Percentiles rank a stretch among this genome's conserved stretches.
phyloP scores from a whole-genome alignment of 2,113 vertebrate species.

The Nibea albiflora region DNA sequence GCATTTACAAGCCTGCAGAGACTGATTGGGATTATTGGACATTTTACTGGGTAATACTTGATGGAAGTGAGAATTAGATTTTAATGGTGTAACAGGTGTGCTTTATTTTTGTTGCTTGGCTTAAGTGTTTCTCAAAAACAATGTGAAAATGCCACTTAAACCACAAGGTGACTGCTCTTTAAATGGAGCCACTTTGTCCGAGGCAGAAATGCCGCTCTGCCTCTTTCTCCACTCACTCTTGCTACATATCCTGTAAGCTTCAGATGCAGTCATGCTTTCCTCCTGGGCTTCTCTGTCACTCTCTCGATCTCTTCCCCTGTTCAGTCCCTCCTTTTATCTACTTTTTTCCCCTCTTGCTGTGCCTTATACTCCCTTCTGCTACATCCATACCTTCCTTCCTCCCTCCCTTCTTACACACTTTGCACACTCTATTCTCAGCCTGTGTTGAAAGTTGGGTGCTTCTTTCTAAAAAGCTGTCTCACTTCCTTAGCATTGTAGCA shows the following conservation, averaged over 20 bases:
- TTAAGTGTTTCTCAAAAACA: background rate
- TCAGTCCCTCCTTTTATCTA: conserved; percentile 42
- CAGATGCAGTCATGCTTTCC: conserved; percentile 37
- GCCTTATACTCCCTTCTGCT: conserved; percentile 18
- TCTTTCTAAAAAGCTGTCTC: conserved; percentile 42
- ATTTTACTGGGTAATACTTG: conserved; percentile 41
- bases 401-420: conserved; percentile 7
- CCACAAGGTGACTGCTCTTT: conserved; percentile 42
- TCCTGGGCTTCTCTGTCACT: conserved; percentile 41
- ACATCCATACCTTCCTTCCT: conserved; percentile 4
- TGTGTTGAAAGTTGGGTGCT: conserved; percentile 42
- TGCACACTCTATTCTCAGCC: background rate
- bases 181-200: conserved; percentile 34
- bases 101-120: conserved; percentile 35
- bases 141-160: conserved; percentile 7
- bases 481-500: conserved; percentile 27
- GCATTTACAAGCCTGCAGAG: conserved; percentile 58
- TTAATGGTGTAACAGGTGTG: conserved; percentile 62
- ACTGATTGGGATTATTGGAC: conserved; percentile 59
- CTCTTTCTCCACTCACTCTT: background rate
- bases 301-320: conserved; percentile 29
- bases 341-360: background rate
- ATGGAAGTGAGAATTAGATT: conserved; percentile 48
- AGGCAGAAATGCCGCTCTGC: conserved; percentile 1
- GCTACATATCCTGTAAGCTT: conserved; percentile 16